Evolutionary conservation across 1,140 invertebrate species (phyloP), one percentile per base, ranked within the genome.

Genomic region (Drosophila ohnishii): DNA sequence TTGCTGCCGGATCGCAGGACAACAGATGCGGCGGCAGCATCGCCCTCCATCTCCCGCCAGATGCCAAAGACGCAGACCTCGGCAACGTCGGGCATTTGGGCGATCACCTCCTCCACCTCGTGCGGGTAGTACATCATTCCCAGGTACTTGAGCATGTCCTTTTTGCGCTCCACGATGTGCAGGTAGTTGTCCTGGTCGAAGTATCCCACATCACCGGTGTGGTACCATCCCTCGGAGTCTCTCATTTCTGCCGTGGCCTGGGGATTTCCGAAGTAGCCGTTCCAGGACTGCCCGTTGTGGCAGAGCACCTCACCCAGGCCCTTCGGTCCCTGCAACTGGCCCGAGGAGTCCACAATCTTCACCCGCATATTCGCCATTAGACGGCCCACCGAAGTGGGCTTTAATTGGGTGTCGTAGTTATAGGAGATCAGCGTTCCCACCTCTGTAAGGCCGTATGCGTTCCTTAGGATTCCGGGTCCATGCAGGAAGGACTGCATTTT

Each of bases 151-250:
- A 94, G 93, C 44, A 93, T 90, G 78, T 96, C 95, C 78, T 95
- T 95, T 11, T 94, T 90, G 40, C 95, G 90, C 73, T 95, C 95
- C 5, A 94, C 92, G 63, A 95, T 93, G 67, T 92, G 93, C 39
- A 94, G 74, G 51, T 91, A 90, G 28, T 92, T 93, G n/a, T 94
- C 89, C 28, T 93, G 90, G 66, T 95, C 93, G 37, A 93, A 92
- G 60, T 93, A 93, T 16, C 94, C 95, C 53, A 95, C 84, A 78
- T 96, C 95, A 35, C 95, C 95, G 6, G 95, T 95, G 59, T 93
- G 92, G 11, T 95, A 91, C 95, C 95, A 96, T 5, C 95, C 95
- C 14, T 86, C 82, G 2, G 72, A 19, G 40, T 92, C 91, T 6
- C 87, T 80, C 57, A 91, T 78, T 28, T 85, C 83, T 8, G 67